Conservation (phyloP, 2,113 vertebrate genomes). For the Gnathonemus echidnorhynchus region DNA sequence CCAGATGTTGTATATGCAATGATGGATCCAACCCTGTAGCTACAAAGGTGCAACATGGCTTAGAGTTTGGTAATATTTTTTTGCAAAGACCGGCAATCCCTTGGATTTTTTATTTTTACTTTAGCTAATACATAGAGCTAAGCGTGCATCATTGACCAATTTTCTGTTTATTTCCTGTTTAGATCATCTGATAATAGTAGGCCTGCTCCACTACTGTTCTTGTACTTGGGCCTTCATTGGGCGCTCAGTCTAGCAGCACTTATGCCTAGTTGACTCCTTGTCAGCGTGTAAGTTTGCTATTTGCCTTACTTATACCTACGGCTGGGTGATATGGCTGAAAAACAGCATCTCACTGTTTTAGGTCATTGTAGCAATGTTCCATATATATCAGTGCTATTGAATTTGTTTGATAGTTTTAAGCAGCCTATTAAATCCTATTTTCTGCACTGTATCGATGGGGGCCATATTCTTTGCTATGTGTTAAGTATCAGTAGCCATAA, state of each 20-base stretch:
- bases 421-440: background rate
- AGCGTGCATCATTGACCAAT: background rate
- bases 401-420: background rate
- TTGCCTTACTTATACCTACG: background rate
- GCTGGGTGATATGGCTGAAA: background rate
- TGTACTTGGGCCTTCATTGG: background rate
- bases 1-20: background rate
- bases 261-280: background rate
- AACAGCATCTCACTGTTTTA: background rate
- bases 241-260: background rate
- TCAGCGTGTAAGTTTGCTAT: background rate
- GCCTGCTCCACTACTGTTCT: background rate
- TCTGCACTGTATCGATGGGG: background rate
- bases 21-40: background rate
- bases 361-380: background rate
- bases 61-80: background rate
- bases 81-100: background rate
- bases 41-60: background rate
- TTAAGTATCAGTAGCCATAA: background rate
- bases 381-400: background rate
- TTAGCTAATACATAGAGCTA: background rate
- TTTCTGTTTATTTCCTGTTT: background rate
- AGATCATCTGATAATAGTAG: background rate
- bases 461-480: background rate
- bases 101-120: background rate